Percentiles rank a stretch among this genome's conserved stretches.
These are phyloP conservation scores for Tyto alba DNA, from an alignment of 2,113 vertebrate species.

Conservation along the genomic window DNA sequence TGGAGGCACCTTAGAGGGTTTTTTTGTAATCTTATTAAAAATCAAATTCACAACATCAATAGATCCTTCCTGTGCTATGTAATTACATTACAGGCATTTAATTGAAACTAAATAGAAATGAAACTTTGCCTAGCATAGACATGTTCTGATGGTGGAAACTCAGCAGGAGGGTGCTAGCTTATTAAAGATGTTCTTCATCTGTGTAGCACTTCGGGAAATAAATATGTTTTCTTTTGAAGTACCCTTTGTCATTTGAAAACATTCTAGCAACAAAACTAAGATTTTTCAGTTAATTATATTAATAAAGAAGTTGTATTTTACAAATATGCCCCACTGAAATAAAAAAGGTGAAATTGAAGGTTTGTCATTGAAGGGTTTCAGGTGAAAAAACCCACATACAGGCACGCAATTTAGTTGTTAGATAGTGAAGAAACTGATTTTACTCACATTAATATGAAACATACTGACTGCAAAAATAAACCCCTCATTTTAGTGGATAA, in stretches of 20 bases:
- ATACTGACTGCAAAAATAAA: not conserved
- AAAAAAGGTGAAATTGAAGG: not conserved
- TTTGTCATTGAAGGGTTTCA: not conserved
- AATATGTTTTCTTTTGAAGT: conserved; percentile 19
- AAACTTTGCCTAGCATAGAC: conserved; percentile 72
- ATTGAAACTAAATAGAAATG: conserved; percentile 75
- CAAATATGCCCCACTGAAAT: not conserved
- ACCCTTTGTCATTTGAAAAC: not conserved
- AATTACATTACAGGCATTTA: conserved; percentile 77
- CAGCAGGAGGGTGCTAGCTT: conserved; percentile 66
- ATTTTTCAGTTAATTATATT: not conserved
- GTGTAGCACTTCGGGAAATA: conserved; percentile 37
- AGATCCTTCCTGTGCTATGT: conserved; percentile 72
- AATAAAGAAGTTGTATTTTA: not conserved
- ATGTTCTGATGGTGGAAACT: conserved; percentile 69
- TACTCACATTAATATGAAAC: not conserved
- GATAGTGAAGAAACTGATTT: not conserved
- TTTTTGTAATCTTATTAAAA: conserved; percentile 66
- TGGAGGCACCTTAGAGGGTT: not conserved
- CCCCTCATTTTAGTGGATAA: not conserved
- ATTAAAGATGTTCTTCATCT: conserved; percentile 67
- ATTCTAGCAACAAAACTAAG: not conserved
- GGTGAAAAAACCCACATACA: not conserved
- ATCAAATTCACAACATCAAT: conserved; percentile 74
- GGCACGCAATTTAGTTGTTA: not conserved